Evolutionary conservation across 1,140 invertebrate species (phyloP).

Genomic region (Matsumurasca onukii): DNA sequence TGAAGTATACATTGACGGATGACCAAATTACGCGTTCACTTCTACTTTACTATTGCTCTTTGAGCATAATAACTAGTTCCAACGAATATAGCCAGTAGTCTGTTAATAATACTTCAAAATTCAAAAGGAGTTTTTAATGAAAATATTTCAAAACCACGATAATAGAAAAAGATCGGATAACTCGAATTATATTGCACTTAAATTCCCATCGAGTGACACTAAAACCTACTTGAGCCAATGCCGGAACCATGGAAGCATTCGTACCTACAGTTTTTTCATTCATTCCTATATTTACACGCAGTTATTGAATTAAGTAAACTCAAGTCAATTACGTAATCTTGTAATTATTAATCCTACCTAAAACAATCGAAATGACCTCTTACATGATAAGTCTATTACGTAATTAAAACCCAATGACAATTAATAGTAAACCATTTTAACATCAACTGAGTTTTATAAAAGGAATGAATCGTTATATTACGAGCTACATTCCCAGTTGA

Average conservation of each 20-base stretch:
- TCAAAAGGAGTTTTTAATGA: too few relatives aligned
- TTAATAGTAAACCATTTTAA: constrained; percentile 1
- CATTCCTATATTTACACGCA: constrained; percentile 14
- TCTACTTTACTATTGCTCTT: constrained; percentile 11
- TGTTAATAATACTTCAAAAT: background rate
- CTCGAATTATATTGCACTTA: constrained; percentile 15
- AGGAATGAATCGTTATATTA: constrained; percentile 14
- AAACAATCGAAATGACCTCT: constrained; percentile 31
- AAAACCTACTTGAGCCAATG: constrained; percentile 9
- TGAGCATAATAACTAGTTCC: background rate
- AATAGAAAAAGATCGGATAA: background rate
- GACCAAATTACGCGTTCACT: background rate
- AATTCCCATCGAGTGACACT: constrained; percentile 2
- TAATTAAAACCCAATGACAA: too few relatives aligned
- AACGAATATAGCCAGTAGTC: background rate
- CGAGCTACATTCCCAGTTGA: constrained; percentile 9
- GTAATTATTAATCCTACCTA: background rate
- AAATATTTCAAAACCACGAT: too few relatives aligned
- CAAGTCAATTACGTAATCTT: background rate
- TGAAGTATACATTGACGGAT: background rate
- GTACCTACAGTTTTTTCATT: background rate
- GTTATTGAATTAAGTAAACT: constrained; percentile 1
- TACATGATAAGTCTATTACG: constrained; percentile 36
- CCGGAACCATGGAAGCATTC: constrained; percentile 16
- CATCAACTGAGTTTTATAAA: background rate